Evolutionary conservation across 2,797 vertebrate species (phyloP).

Genomic region (Simalia tracyae): DNA sequence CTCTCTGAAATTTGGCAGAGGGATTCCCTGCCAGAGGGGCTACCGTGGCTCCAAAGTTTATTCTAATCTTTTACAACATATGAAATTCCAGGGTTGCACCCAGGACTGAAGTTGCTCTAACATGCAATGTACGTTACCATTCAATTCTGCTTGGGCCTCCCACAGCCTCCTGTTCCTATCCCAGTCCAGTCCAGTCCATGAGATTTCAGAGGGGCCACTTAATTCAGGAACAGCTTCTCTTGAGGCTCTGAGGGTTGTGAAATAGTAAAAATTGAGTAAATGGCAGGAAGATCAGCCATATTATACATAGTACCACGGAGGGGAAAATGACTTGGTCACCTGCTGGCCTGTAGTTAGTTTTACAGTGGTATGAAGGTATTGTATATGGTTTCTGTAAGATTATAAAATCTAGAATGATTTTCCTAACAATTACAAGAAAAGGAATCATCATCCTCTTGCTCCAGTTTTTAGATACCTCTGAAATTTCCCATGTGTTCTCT

Average conservation of each 20-base stretch:
- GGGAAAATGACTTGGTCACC: too few species aligned
- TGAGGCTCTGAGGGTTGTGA: not conserved
- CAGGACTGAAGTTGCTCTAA: not conserved
- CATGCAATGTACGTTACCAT: not conserved
- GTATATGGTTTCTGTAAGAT: not conserved
- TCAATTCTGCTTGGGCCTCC: not conserved
- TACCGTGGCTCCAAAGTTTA: not conserved
- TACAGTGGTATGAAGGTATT: not conserved
- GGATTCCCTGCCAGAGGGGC: not conserved
- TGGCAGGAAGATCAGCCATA: not conserved
- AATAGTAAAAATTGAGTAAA: not conserved
- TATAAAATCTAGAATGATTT: not conserved
- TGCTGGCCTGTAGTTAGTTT: not conserved
- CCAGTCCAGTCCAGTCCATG: not conserved
- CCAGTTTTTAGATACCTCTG: too few species aligned
- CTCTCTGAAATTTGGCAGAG: not conserved
- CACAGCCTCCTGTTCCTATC: not conserved
- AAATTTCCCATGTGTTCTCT: not conserved
- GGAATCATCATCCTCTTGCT: not conserved
- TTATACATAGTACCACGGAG: too few species aligned
- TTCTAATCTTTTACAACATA: too few species aligned
- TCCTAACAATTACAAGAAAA: not conserved
- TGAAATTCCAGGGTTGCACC: not conserved
- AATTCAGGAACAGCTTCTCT: not conserved
- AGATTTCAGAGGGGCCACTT: not conserved